These are phyloP conservation scores for Trichechus manatus DNA, from an alignment of 2,113 vertebrate genomes.

Conservation along the genomic window DNA sequence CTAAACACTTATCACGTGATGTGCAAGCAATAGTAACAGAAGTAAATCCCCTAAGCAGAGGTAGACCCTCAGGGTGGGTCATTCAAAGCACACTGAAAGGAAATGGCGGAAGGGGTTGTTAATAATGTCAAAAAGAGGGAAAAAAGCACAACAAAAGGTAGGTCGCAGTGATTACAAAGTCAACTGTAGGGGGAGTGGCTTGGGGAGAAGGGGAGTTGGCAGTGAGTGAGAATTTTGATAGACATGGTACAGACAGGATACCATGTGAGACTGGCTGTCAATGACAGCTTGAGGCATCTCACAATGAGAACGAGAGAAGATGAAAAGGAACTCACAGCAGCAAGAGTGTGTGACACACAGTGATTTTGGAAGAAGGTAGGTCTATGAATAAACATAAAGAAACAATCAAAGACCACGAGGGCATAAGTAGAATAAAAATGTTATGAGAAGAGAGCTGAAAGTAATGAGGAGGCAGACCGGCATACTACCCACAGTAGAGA, in stretches of 20 bases:
- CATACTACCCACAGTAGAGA: background rate
- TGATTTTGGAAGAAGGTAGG: background rate
- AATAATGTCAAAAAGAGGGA: background rate
- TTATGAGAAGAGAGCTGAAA: background rate
- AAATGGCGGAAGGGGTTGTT: background rate
- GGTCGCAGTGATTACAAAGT: background rate
- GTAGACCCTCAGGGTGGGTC: background rate
- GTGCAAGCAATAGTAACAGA: background rate
- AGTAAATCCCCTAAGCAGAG: background rate
- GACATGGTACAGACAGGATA: background rate
- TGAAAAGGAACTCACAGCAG: background rate
- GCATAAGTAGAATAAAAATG: background rate
- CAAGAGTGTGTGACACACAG: background rate
- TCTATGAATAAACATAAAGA: background rate
- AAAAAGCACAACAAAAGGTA: background rate
- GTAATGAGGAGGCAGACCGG: background rate
- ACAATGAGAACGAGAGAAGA: background rate
- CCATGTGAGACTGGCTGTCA: background rate
- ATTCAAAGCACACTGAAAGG: background rate
- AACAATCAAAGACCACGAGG: background rate
- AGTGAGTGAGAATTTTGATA: background rate
- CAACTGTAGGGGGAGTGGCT: background rate
- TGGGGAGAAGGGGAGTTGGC: background rate
- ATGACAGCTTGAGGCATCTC: background rate
- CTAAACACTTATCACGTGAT: background rate